These are phyloP conservation scores for Lepidurus packardi DNA, from an alignment of 1,140 invertebrate genomes.

Conservation along the genomic window DNA sequence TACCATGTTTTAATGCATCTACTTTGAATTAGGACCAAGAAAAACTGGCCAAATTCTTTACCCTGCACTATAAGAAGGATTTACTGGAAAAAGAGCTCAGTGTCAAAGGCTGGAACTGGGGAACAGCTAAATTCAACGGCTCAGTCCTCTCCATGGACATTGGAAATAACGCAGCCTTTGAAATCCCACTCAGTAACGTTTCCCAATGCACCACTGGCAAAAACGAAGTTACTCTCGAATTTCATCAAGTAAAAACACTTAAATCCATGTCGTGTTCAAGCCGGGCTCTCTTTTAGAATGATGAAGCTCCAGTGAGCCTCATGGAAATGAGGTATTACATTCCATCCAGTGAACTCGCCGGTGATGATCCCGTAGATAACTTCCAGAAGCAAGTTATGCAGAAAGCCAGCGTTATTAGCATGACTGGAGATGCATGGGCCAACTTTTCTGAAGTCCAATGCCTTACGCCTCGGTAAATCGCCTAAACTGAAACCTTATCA, in stretches of 20 bases:
- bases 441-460: conserved; percentile 96
- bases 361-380: conserved; percentile 87
- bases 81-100: conserved; percentile 87
- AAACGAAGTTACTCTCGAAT: conserved; percentile 97
- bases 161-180: conserved; percentile 83
- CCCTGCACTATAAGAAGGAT: conserved; percentile 73
- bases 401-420: conserved; percentile 95
- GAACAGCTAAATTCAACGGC: conserved; percentile 87
- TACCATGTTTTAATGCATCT: conserved; percentile 10
- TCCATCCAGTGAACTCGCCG: conserved; percentile 73
- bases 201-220: conserved; percentile 95
- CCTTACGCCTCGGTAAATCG: conserved; percentile 84
- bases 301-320: conserved; percentile 92
- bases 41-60: conserved; percentile 68
- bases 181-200: conserved; percentile 92
- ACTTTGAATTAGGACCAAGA: conserved; percentile 42
- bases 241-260: conserved; percentile 68
- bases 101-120: conserved; percentile 99
- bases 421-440: conserved; percentile 94
- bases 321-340: conserved; percentile 98
- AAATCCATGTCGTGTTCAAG: background rate
- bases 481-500: background rate
- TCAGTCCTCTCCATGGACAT: conserved; percentile 89
- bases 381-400: conserved; percentile 90
- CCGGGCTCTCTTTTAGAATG: conserved; percentile 61